A percentile compares a stretch with the other conserved stretches of the same genome.
These are phyloP conservation scores for Physocephala rufipes DNA, from an alignment of 2,888 invertebrate genomes.

Conservation along the genomic window DNA sequence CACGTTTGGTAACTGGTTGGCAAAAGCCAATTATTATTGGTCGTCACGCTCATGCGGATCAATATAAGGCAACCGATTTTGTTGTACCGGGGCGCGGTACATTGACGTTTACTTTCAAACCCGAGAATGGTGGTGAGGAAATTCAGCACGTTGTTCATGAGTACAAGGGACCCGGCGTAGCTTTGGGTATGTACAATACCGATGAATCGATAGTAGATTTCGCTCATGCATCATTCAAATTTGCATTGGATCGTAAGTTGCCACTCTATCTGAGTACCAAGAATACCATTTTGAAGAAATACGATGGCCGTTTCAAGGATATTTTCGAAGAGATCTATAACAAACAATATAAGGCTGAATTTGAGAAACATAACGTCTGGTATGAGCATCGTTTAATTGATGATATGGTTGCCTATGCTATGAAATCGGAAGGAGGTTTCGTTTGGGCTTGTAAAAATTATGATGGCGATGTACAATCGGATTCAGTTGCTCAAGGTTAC, in stretches of 20 bases:
- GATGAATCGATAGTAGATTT: constrained; percentile 93
- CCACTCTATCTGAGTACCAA: constrained; percentile 96
- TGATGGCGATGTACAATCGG: constrained; percentile 98
- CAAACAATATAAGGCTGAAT: constrained; percentile 83
- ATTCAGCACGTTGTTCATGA: constrained; percentile 83
- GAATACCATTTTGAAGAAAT: constrained; percentile 95
- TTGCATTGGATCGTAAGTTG: constrained; percentile 83
- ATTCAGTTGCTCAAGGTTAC: constrained; percentile 96
- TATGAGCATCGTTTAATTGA: constrained; percentile 98
- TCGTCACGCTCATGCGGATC: constrained; percentile 97
- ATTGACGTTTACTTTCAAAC: constrained; percentile 84
- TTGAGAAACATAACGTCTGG: constrained; percentile 89
- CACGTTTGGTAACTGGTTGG: constrained; percentile 94
- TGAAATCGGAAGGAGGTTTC: constrained; percentile 98
- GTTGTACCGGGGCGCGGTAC: constrained; percentile 91
- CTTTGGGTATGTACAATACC: constrained; percentile 96
- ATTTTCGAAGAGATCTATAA: constrained; percentile 97
- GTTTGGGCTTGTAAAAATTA: constrained; percentile 99
- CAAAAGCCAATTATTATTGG: constrained; percentile 97
- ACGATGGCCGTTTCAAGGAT: constrained; percentile 96
- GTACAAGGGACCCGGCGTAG: constrained; percentile 88
- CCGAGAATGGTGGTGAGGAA: constrained; percentile 69
- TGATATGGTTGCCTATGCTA: constrained; percentile 98
- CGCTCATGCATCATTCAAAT: constrained; percentile 94
- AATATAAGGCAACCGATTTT: constrained; percentile 97